phyloP scores from a whole-genome alignment of 2,113 vertebrate species.

The Macroglossus sobrinus region DNA sequence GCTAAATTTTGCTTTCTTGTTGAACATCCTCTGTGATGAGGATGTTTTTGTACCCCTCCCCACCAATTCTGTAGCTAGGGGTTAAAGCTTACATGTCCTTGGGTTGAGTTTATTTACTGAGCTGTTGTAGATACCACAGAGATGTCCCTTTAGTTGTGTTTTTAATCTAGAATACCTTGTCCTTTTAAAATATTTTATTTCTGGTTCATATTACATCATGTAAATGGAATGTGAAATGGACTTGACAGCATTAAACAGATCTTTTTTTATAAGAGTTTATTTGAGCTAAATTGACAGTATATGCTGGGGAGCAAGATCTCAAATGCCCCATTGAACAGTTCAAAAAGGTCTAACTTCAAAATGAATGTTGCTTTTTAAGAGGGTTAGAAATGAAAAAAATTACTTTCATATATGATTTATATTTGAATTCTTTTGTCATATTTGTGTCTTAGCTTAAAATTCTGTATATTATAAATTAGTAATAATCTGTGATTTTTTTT shows the following conservation, averaged over 20 bases:
- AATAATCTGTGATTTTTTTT: neutral
- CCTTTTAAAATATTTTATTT: neutral
- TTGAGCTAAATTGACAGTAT: too few species aligned
- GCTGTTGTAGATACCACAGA: neutral
- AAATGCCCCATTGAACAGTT: too few species aligned
- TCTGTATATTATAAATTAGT: neutral
- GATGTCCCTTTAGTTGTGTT: neutral
- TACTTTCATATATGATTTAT: neutral
- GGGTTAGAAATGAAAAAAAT: neutral
- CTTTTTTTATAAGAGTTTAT: neutral
- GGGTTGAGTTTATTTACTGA: neutral
- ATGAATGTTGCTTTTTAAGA: neutral
- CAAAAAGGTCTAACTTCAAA: neutral
- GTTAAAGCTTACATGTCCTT: neutral
- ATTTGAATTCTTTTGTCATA: neutral
- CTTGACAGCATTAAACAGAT: neutral
- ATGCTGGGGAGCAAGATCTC: too few species aligned
- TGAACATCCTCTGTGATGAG: neutral
- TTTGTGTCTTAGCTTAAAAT: constrained; percentile 20
- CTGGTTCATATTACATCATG: neutral
- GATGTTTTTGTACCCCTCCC: too few species aligned
- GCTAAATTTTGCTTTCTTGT: neutral
- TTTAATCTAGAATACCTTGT: neutral
- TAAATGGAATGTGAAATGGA: neutral
- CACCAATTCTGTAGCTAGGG: neutral